Base-by-base conservation (phyloP, 2,888 invertebrate genomes). In the Pseudococcus longispinus region DNA sequence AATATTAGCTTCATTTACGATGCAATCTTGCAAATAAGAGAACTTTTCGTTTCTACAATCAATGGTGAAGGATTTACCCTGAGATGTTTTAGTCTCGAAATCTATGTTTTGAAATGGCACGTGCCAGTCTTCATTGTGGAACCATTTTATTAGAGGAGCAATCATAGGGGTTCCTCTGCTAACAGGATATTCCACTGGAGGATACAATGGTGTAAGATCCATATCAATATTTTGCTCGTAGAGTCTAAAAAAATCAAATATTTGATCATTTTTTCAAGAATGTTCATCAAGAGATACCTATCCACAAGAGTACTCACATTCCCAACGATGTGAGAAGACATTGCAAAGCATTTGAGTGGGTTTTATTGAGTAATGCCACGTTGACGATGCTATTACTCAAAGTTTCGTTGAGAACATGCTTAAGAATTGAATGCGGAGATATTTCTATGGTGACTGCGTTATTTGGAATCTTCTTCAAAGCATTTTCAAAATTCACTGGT, bases 291-390 rank as follows among this genome's bases (percentile, higher is more conserved):
- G 26, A 29, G 18, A 1, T 1, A 29, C 18, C 70, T 70, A n/a
- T n/a, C n/a, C n/a, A n/a, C n/a, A 29, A 13, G 6, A 70, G 4
- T 65, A 89, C 90, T 92, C 89, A 94, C 94, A 93, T 93, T 90
- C 95, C 95, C 83, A 95, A 89, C 44, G 93, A 93, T 65, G 92
- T 92, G 20, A 94, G 91, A 60, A 95, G 90, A 29, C 93, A 92
- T 88, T 93, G 92, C 0, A 93, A 91, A 55, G 89, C 88, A 89
- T 93, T 91, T 1, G 90, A 90, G 88, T 92, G 91, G 80, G 91
- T 91, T 86, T 92, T 90, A 89, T 92, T 93, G 91, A 93, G 92
- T 65, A 93, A 90, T 8, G 93, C 92, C 87, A 93, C 90, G 89
- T 92, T 92, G 82, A 91, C 90, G 88, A 89, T 70, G 91, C 90